Base-by-base conservation (phyloP, 2,888 invertebrate genomes). In the Drosophila fulvimacula region DNA sequence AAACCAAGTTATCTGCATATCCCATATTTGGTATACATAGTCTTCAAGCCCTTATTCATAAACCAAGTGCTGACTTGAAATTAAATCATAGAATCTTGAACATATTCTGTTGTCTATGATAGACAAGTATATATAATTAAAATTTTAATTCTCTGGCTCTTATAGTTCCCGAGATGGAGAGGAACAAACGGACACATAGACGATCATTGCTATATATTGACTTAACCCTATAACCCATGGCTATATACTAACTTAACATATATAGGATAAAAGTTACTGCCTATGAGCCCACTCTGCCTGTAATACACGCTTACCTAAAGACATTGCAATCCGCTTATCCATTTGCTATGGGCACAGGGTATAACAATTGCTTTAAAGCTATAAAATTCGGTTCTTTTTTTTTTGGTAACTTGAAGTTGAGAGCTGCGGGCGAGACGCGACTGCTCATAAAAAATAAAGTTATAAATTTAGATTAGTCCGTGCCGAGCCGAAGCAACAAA, bases 381-480 rank as follows among this genome's bases (percentile, higher is more conserved):
- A 70, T 70, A 67, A 65, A 83, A 81, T 58, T 56, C 42, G 51
- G 39, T 66, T 67, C 19, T 9, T 30, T 19, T 19, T 19, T 55
- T 5, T 3, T 39, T 24, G 34, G 24, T 6, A 27, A 5, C 21
- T 41, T 46, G 44, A 39, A 48, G 48, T 44, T 60, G 24, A 21
- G 55, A 41, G 55, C 24, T 36, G 24, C 44, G 19, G 61, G 61
- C 48, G 44, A 44, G 59, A 49, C 79, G 72, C 71, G 69, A 63
- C 66, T 73, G 68, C 64, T 77, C 60, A 68, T 67, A 59, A 77
- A 78, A 86, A 81, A 87, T 79, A 64, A 78, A 77, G 88, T 89
- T 87, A 89, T 90, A 85, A 90, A 90, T 87, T 85, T 79, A 82
- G 85, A 88, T 90, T 85, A 90, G 79, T 75, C 73, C 86, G 74